A percentile compares a stretch with the other conserved stretches of the same genome.
phyloP scores from a whole-genome alignment of 2,113 vertebrate species.

The Eulemur macaco region DNA sequence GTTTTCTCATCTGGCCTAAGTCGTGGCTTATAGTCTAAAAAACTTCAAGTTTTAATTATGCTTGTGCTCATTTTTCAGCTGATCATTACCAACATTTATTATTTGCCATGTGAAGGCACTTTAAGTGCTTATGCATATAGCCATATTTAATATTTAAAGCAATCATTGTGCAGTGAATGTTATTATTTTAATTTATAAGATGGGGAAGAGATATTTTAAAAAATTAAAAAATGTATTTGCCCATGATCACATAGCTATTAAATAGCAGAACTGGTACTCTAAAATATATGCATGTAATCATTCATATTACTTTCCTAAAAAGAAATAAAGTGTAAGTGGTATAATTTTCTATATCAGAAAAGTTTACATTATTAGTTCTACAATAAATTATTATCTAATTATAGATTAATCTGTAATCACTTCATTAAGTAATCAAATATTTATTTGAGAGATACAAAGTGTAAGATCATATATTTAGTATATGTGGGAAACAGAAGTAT shows the following conservation, averaged over 20 bases:
- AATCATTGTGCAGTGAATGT: background rate
- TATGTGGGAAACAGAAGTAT: background rate
- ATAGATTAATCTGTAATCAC: background rate
- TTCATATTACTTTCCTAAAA: background rate
- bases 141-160: background rate
- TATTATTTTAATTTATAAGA: background rate
- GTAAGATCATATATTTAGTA: conserved; percentile 11
- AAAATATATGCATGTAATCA: conserved; percentile 19
- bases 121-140: background rate
- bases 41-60: background rate
- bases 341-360: conserved; percentile 23
- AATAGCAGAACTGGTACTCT: background rate
- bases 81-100: background rate
- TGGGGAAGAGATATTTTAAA: background rate
- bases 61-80: background rate
- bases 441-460: conserved; percentile 16
- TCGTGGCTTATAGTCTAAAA: background rate
- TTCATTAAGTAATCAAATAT: conserved; percentile 14
- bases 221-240: background rate
- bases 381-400: background rate
- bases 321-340: background rate
- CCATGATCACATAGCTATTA: background rate
- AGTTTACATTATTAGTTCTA: background rate
- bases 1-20: background rate
- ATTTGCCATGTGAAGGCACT: background rate